Evolutionary conservation across 2,888 invertebrate species (phyloP).

Genomic region (Spodoptera picta): DNA sequence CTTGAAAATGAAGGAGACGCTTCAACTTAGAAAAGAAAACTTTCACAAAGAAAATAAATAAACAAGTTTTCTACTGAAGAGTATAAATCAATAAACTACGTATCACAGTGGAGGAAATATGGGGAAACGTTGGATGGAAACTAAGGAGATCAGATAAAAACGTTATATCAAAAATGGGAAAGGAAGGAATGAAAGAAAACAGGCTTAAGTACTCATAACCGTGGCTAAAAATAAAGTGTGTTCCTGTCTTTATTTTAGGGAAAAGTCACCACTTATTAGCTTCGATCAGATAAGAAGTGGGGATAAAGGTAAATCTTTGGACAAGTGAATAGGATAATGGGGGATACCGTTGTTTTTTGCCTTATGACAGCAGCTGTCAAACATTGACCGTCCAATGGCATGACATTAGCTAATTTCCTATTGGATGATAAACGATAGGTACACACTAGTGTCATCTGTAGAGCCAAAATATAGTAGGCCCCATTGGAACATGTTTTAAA

Average conservation of each 20-base stretch:
- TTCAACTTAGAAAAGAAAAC: conserved; percentile 9
- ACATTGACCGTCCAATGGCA: too few relatives aligned
- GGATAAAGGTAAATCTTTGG: too few relatives aligned
- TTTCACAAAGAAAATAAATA: conserved; percentile 9
- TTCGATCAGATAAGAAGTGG: too few relatives aligned
- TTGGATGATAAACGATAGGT: too few relatives aligned
- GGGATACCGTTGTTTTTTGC: too few relatives aligned
- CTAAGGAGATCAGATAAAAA: conserved; percentile 4
- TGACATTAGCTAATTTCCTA: too few relatives aligned
- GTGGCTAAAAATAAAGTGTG: background rate
- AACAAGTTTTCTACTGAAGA: too few relatives aligned
- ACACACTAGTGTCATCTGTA: too few relatives aligned
- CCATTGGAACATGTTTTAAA: too few relatives aligned
- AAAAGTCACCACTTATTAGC: background rate
- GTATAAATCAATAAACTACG: conserved; percentile 16
- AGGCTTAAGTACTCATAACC: background rate
- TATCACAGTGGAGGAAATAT: conserved; percentile 5
- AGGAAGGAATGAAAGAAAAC: background rate
- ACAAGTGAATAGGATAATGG: too few relatives aligned
- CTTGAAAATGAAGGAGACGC: conserved; percentile 7
- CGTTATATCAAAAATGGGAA: background rate
- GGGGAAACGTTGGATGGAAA: background rate
- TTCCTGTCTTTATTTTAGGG: background rate
- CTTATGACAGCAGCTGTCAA: too few relatives aligned
- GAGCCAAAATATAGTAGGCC: too few relatives aligned